phyloP scores from a whole-genome alignment of 2,797 vertebrate genomes.

The Helarctos malayanus region DNA sequence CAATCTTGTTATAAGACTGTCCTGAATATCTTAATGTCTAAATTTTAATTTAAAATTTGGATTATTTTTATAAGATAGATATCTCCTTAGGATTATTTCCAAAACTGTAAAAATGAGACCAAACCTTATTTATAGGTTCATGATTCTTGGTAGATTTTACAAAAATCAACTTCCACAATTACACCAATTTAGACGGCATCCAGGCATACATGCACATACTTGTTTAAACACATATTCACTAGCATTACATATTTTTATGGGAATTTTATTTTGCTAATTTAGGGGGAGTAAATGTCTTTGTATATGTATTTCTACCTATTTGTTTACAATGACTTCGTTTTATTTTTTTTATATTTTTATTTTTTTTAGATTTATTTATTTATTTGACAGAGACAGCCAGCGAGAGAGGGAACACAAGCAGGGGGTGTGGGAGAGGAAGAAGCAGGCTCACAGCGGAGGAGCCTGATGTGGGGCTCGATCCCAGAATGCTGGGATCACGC shows the following conservation, averaged over 20 bases:
- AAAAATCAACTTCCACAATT: not conserved
- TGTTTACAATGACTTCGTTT: conserved; percentile 28
- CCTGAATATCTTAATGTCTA: not conserved
- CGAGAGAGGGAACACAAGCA: no score
- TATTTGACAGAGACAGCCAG: no score
- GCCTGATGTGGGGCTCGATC: no score
- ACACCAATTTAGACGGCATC: not conserved
- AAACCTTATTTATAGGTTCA: not conserved
- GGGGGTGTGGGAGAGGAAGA: no score
- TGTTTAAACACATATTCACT: not conserved
- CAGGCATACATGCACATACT: not conserved
- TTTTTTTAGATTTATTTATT: no score
- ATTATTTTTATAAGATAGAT: not conserved
- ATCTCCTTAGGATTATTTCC: not conserved
- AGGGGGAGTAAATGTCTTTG: not conserved
- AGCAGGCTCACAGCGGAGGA: no score
- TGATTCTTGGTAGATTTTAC: not conserved
- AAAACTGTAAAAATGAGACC: not conserved
- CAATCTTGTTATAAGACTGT: not conserved
- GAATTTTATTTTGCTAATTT: not conserved
- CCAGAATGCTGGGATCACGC: no score
- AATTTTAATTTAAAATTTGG: conserved; percentile 20
- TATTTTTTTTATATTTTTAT: not conserved
- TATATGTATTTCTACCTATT: not conserved
- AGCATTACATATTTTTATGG: not conserved